Evolutionary conservation across 2,113 vertebrate species (phyloP).

Genomic region (Scolopax mira): DNA sequence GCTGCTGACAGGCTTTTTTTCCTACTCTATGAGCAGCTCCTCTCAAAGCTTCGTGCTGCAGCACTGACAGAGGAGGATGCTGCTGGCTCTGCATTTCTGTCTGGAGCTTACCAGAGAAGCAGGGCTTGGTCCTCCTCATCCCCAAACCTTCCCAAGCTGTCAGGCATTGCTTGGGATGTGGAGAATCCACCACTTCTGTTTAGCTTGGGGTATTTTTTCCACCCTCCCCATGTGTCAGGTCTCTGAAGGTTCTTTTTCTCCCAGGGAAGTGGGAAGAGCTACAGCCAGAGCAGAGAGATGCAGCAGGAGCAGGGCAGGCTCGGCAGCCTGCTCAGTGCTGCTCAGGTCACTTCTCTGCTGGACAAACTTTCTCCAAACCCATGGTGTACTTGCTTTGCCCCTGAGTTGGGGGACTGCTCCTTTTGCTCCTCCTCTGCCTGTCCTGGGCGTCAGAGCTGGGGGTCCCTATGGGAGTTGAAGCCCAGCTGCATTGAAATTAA

Average conservation of each 20-base stretch:
- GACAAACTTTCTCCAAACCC: not conserved
- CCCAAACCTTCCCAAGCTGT: not conserved
- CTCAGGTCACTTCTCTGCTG: fast-evolving
- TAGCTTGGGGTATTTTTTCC: not conserved
- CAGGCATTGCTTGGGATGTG: fast-evolving
- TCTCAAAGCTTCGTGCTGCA: not conserved
- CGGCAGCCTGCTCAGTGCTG: fast-evolving
- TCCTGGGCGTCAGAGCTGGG: not conserved
- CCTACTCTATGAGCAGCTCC: fast-evolving
- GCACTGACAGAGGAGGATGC: not conserved
- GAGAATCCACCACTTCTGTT: not conserved
- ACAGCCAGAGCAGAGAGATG: fast-evolving
- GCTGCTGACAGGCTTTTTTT: not conserved
- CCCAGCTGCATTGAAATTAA: not conserved
- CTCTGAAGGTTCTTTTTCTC: not conserved
- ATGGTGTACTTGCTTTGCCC: too few species aligned
- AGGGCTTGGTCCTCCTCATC: not conserved
- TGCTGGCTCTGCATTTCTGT: not conserved
- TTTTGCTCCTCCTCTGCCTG: fast-evolving
- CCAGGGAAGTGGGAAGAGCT: not conserved
- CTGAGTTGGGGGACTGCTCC: fast-evolving
- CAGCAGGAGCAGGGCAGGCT: not conserved
- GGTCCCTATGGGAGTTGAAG: fast-evolving
- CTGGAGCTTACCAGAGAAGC: not conserved
- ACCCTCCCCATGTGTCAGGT: fast-evolving